Base-by-base conservation (phyloP, 2,888 invertebrate genomes). In the Drosophila paracracens region DNA sequence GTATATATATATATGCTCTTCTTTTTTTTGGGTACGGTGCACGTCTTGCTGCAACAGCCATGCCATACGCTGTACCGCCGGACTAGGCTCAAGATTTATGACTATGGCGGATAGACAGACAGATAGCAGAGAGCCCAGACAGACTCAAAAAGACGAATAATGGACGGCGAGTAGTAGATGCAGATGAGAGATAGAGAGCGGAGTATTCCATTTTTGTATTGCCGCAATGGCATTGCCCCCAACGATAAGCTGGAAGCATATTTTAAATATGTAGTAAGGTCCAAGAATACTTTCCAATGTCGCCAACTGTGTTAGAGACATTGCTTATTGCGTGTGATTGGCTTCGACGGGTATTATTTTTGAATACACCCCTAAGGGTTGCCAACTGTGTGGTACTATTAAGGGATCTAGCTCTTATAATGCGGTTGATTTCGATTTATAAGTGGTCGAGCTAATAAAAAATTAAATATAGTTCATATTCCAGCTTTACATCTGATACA, bases 51-150 rank as follows among this genome's bases (percentile, higher is more conserved):
- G 62, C 53, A 54, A 18, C 50, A 40, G 43, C 38, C 53, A 31
- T 66, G 74, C 69, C 87, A 74, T 82, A 79, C 73, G 80, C 85
- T 84, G 85, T 57, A 71, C 56, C 51, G 61, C 72, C 61, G 85
- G 88, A 79, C 88, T 88, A 85, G 76, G 85, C 82, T 69, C 70
- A 74, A 89, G 88, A 86, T 86, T 90, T 86, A 86, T 86, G 83
- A 74, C 79, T 79, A 65, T 65, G 63, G 58, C 51, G 35, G 33
- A 13, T 10, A 27, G 53, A 48, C 64, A 51, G 54, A 46, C 51
- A 62, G 65, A 62, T 65, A 43, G 61, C 63, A 59, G 60, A 56
- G 52, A 46, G 56, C 53, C 53, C 60, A 64, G 80, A 64, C 51
- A 31, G 66, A 51, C 46, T 21, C 40, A 43, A 53, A 56, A 58